A percentile compares a stretch with the other conserved stretches of the same genome.
Conservation (phyloP, 2,797 vertebrate species). For the Anguilla megastoma region DNA sequence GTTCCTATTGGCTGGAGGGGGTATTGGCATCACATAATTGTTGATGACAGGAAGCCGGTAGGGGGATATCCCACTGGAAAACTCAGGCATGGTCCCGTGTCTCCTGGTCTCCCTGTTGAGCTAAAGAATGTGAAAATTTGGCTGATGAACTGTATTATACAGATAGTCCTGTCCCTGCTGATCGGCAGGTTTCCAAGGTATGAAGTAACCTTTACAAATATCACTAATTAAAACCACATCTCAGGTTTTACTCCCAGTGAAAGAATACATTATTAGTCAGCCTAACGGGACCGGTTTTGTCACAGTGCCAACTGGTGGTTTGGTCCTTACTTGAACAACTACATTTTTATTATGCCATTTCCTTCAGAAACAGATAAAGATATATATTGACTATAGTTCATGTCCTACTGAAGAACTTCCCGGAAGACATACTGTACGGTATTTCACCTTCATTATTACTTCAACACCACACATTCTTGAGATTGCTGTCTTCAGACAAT, state of each 20-base stretch:
- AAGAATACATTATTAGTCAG: not conserved
- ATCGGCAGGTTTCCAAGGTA: not conserved
- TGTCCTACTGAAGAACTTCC: not conserved
- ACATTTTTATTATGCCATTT: not conserved
- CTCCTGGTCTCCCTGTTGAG: slow-evolving; percentile 64
- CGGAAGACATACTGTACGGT: not conserved
- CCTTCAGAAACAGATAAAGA: not conserved
- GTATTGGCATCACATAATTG: slow-evolving; percentile 73
- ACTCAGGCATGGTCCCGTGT: slow-evolving; percentile 57
- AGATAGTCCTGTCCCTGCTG: not conserved
- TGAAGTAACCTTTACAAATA: not conserved
- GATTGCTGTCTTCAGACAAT: not conserved
- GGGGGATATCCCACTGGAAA: slow-evolving; percentile 63
- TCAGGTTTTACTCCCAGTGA: not conserved
- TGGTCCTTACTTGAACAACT: not conserved
- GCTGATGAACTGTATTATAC: not conserved
- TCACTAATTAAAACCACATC: not conserved
- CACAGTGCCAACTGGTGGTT: not conserved
- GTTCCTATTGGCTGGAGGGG: slow-evolving; percentile 71
- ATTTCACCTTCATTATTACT: not conserved
- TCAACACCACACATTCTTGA: no score
- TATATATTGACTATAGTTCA: no score
- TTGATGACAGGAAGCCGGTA: slow-evolving; percentile 80
- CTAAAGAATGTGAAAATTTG: slow-evolving; percentile 51
- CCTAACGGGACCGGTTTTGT: not conserved